Percentiles rank a stretch among this genome's conserved stretches.
Conservation (phyloP, 2,113 vertebrate genomes). For the Oryzias javanicus region DNA sequence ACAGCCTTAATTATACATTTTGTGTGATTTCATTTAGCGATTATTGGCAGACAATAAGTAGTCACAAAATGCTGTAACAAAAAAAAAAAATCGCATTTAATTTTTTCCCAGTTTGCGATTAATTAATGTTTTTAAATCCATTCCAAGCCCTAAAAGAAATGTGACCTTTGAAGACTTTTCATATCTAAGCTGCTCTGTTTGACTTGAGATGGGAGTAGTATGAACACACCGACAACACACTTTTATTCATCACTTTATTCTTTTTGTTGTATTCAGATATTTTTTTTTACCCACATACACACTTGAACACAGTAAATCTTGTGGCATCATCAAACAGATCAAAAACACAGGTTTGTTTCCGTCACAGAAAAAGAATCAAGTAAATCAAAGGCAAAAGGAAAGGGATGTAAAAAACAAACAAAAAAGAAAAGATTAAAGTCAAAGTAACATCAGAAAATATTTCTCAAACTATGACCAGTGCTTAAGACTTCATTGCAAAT, state of each 20-base stretch:
- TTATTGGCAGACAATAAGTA: no score
- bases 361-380: slow-evolving; percentile 41
- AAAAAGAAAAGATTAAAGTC: slow-evolving; percentile 26
- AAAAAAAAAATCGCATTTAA: no score
- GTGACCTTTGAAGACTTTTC: no score
- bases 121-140: no score
- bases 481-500: slow-evolving; percentile 3
- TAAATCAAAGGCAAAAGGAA: slow-evolving; percentile 27
- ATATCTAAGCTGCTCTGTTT: no score
- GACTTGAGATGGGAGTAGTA: not conserved
- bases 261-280: slow-evolving; percentile 64
- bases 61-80: no score
- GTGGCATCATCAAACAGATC: slow-evolving; percentile 74
- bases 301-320: slow-evolving; percentile 62
- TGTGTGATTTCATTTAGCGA: no score
- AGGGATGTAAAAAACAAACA: slow-evolving; percentile 14
- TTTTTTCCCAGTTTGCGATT: no score
- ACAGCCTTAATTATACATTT: no score
- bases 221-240: slow-evolving; percentile 14
- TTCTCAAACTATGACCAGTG: slow-evolving; percentile 10
- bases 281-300: slow-evolving; percentile 67
- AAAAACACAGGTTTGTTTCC: slow-evolving; percentile 50
- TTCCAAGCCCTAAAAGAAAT: no score
- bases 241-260: slow-evolving; percentile 46
- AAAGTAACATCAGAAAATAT: slow-evolving; percentile 35